Evolutionary conservation across 1,140 invertebrate species (phyloP).

Genomic region (Zaprionus taronus): DNA sequence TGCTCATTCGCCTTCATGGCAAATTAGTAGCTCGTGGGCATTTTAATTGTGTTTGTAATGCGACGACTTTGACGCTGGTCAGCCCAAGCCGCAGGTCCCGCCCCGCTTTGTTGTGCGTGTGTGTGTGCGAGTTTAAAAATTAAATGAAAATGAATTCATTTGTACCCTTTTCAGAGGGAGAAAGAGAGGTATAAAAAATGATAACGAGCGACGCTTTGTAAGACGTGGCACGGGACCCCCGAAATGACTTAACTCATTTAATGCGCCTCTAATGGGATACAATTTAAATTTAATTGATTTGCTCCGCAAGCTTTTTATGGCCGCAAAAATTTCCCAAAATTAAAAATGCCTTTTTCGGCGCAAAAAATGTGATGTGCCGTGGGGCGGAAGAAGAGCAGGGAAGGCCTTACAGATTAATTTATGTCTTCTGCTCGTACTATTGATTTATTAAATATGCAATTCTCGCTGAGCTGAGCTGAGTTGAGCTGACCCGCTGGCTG

Average conservation of each 20-base stretch:
- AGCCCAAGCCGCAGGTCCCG: conserved; percentile 6
- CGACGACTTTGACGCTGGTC: conserved; percentile 48
- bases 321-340: conserved; percentile 76
- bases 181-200: conserved; percentile 65
- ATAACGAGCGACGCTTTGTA: conserved; percentile 53
- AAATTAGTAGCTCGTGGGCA: conserved; percentile 82
- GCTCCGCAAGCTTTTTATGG: conserved; percentile 73
- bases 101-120: conserved; percentile 8
- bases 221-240: conserved; percentile 57
- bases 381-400: conserved; percentile 29
- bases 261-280: conserved; percentile 81
- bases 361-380: not conserved
- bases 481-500: conserved; percentile 39
- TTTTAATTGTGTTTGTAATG: conserved; percentile 78
- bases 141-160: conserved; percentile 79
- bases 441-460: conserved; percentile 83
- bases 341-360: conserved; percentile 62
- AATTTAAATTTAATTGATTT: conserved; percentile 84
- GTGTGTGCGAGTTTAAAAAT: conserved; percentile 73
- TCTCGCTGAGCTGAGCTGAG: conserved; percentile 24
- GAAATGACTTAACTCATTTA: conserved; percentile 82
- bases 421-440: conserved; percentile 68
- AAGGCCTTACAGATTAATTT: conserved; percentile 71
- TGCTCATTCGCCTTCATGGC: conserved; percentile 60
- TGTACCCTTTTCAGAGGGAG: conserved; percentile 74